Base-by-base conservation (phyloP, 2,113 vertebrate species). In the Halcyon senegalensis region DNA sequence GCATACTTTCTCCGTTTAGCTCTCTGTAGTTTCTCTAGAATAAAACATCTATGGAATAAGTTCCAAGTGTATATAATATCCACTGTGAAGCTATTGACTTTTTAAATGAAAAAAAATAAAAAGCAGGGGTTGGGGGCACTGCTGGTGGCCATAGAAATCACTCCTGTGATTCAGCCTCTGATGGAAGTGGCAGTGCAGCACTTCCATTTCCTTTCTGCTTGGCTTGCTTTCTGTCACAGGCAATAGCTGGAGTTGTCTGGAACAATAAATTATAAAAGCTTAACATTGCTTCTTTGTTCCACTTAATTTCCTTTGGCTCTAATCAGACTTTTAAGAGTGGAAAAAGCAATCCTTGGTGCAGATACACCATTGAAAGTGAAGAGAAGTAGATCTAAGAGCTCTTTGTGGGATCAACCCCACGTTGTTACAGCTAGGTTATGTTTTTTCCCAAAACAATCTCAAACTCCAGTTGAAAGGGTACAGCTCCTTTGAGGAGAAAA, bases 171-270 rank as follows among this genome's bases (percentile, higher is more conserved):
- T 86, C 46, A 74, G 67, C 39, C 16, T 43, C 68, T 62, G 60
- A 79, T 3, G 46, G 14, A 62, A 89, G 86, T 78, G 66, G 48
- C 76, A 81, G 7, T 35, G 37, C 62, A 79, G 33, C 64, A 48
- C 46, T 72, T 92, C 30, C 16, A 56, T 92, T 96, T 92, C 44
- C 76, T 84, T 96, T 97, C 76, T 93, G 82, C 90, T 72, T 92
- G 85, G 60, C 69, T 94, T 92, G 50, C 33, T 80, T 92, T 67
- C 72, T 94, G 90, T 95, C 85, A 50, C 11, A 39, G 76, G 56
- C 83, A 75, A 10, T 93, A 74, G 72, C 16, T 11, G 5, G 79
- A 83, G 51, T 76, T 95, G 80, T 92, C 83, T 89, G 53, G 48
- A 89, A 63, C 35, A 84, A 77, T 92, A 86, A 92, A 93, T 94